Evolutionary conservation across 2,888 invertebrate genomes (phyloP), one percentile per base, ranked within the genome.

Genomic region (Drosophila acutilabella): DNA sequence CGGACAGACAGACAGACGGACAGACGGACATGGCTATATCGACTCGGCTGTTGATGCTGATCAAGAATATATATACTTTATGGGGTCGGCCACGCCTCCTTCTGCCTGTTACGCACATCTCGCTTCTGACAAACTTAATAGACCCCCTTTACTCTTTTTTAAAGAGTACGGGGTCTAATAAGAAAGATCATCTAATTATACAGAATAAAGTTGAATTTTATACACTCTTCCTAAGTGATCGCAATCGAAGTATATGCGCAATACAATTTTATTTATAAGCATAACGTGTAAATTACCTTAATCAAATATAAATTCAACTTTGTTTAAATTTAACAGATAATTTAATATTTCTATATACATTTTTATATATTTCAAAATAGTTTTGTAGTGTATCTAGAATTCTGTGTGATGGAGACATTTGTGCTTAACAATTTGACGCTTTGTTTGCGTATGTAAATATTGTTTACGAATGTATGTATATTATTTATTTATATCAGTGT

Each of bases 381-480:
- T n/a, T 11, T 23, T 41, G 44, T 52, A 74, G 74, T 60, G 74
- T 50, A 75, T 71, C 74, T 54, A 26, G 8, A 33, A 13, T 60
- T 42, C 71, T 54, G 48, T 47, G 59, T 26, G 42, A 18, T 56
- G 20, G 52, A 26, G 13, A 41, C 41, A 23, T 16, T 42, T n/a
- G 13, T 11, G n/a, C 23, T 33, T 33, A 60, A 50, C 54, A 60
- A 50, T 59, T 52, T 72, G 40, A 69, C 71, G 69, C 47, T 57
- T 61, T 56, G 75, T 75, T 78, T 71, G 41, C 47, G n/a, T 42
- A 47, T 47, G 36, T 62, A 56, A 66, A 71, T 52, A 74, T 56
- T 74, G 56, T 62, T 64, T 45, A 45, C 38, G 56, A 45, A 45
- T 45, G 36, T 38, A 45, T 45, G 23, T 45, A 51, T 58, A 47